A percentile compares a stretch with the other conserved stretches of the same genome.
phyloP scores from a whole-genome alignment of 2,888 invertebrate species.

The Thecocarcelia acutangulata region DNA sequence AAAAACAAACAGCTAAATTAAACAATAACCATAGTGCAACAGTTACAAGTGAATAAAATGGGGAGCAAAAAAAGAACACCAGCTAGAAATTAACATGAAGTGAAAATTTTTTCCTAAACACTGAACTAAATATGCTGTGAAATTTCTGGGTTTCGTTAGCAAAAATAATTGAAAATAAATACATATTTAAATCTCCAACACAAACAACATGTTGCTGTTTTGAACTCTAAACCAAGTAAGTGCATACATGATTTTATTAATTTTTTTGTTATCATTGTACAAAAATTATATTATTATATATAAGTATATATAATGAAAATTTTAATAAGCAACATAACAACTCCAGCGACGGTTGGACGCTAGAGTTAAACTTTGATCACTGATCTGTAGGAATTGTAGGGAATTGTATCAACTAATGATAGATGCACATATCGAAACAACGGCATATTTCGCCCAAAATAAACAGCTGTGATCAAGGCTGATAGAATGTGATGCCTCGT shows the following conservation, averaged over 20 bases:
- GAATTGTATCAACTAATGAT: no score
- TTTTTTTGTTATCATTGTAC: background rate
- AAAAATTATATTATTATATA: no score
- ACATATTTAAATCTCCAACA: background rate
- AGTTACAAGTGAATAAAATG: slow-evolving; percentile 36
- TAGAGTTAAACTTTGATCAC: no score
- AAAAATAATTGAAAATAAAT: background rate
- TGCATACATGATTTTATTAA: slow-evolving; percentile 11
- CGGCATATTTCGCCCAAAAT: no score
- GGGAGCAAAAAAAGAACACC: slow-evolving; percentile 8
- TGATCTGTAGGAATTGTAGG: no score
- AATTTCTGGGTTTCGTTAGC: background rate
- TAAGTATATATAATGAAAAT: no score
- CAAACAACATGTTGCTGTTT: slow-evolving; percentile 43
- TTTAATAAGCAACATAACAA: no score
- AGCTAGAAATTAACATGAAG: slow-evolving; percentile 63
- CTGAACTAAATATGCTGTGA: slow-evolving; percentile 7
- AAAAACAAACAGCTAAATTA: slow-evolving; percentile 1
- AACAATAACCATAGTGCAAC: slow-evolving; percentile 30
- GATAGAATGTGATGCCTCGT: no score
- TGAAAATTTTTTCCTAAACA: slow-evolving; percentile 50
- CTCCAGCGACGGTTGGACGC: no score
- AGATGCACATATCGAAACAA: no score
- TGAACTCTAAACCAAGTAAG: slow-evolving; percentile 41
- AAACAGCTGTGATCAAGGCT: no score